Evolutionary conservation across 1,140 invertebrate genomes (phyloP), one percentile per base, ranked within the genome.

Genomic region (Magallana angulata): DNA sequence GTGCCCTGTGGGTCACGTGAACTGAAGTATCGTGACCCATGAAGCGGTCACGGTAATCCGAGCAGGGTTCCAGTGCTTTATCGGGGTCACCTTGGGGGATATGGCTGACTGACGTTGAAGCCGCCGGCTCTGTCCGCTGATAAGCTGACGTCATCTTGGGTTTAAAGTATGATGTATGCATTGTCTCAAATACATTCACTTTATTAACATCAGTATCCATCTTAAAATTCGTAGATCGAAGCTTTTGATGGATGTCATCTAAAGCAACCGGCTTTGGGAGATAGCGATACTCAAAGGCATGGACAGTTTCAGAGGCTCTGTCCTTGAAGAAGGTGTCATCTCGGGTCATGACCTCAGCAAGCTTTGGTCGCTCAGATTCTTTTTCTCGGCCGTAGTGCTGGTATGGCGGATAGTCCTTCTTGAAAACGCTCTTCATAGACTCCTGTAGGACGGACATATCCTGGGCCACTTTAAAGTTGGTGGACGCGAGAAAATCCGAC

Each of bases 181-280:
- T 93, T 8, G 93, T 93, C 8, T 91, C 80, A 84, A 92, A 93
- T 11, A 85, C 85, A 76, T 93, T 88, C 12, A 93, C 87, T 90
- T 94, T 93, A 57, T 58, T 92, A 14, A 91, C 64, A 76, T 94
- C 93, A 62, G 85, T 84, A 81, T 94, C 93, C 92, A 93, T 93
- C 85, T 93, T 94, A 84, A 93, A 94, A 88, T 94, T 94, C 14
- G 93, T 94, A 36, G 81, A 57, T 62, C 92, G 71, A n/a, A 93
- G 86, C 81, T 91, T 93, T 83, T 89, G 89, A 57, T 92, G 91
- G 2, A 88, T 86, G 18, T 82, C 57, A 85, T 92, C 90, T 82
- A 89, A 84, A 60, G 92, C 87, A 14, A 91, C 90, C 3, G 91
- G 90, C 64, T 93, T 92, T 12, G 88, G 62, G n/a, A 92, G 36